Base-by-base conservation (phyloP, 2,113 vertebrate genomes). In the Ptilonorhynchus violaceus region DNA sequence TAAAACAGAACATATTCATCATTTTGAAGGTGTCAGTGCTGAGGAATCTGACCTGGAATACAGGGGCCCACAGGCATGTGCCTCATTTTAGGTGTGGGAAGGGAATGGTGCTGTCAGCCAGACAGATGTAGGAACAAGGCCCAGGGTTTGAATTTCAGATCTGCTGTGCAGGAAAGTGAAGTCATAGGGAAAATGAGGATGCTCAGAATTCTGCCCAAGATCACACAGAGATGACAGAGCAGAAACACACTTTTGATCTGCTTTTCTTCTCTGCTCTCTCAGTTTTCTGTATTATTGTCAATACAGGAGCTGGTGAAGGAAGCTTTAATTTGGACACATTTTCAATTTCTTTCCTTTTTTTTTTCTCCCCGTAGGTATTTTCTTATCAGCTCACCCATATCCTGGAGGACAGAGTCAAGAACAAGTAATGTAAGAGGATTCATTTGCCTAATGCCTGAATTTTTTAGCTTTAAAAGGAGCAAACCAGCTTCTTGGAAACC, bases 381-480 rank as follows among this genome's bases (percentile, higher is more conserved):
- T 98, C 85, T 98, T 99, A 94, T 99, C 98, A 81, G 99, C 98
- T 96, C 99, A 99, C 69, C 99, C 99, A 15, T 99, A 99, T 68
- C 98, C 99, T 53, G 99, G 99, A 62, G 98, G 99, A 78, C 95
- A 97, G 80, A 98, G 99, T 93, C 98, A 99, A 89, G 99, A 99
- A 81, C 99, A 99, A 97, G 73, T 97, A 75, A 97, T 99, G 99
- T 99, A 99, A 99, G 99, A 69, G 83, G 68, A 74, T 77, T 44
- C 35, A 62, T 85, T 63, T 92, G 78, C 53, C 58, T 85, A 56
- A 67, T 89, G 41, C 35, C 37, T 86, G 72, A 84, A 35, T 68
- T 68, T 56, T 62, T 82, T 58, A 72, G 28, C 63, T 86, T 93
- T 46, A 62, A 66, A 50, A 93, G 46, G 28, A 87, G 60, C 66